Conservation (phyloP, 2,888 invertebrate species). For the Amiota minor region DNA sequence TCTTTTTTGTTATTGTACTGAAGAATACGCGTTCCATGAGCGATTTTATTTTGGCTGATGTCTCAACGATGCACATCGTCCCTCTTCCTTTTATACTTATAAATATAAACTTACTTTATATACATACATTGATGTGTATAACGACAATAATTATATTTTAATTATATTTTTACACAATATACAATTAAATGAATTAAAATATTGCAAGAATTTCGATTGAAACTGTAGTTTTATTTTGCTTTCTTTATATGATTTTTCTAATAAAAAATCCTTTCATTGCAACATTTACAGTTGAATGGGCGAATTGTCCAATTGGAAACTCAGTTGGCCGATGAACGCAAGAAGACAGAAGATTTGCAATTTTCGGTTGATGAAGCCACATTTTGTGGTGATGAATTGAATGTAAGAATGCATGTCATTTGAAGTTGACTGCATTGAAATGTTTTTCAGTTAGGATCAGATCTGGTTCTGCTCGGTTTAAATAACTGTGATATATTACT, state of each 20-base stretch:
- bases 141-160: conserved; percentile 20
- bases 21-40: conserved; percentile 39
- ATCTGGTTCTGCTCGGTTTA: too few relatives aligned
- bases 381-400: conserved; percentile 89
- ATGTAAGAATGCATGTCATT: conserved; percentile 77
- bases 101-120: conserved; percentile 44
- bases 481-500: too few relatives aligned
- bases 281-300: conserved; percentile 74
- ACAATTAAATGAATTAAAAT: conserved; percentile 39
- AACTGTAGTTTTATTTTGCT: conserved; percentile 54
- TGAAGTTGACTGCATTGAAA: conserved; percentile 40
- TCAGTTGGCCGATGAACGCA: conserved; percentile 83
- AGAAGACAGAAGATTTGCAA: conserved; percentile 90
- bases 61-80: conserved; percentile 30
- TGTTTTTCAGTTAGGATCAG: background rate
- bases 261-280: conserved; percentile 22
- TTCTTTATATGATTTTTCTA: conserved; percentile 41
- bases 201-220: conserved; percentile 38
- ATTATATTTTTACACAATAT: conserved; percentile 35
- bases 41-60: conserved; percentile 65
- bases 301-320: conserved; percentile 77
- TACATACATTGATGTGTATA: conserved; percentile 38
- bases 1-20: conserved; percentile 5
- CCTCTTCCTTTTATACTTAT: conserved; percentile 42
- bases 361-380: conserved; percentile 94